A percentile compares a stretch with the other conserved stretches of the same genome.
These are phyloP conservation scores for Brachionus angularis DNA, from an alignment of 1,140 invertebrate genomes.

Conservation along the genomic window DNA sequence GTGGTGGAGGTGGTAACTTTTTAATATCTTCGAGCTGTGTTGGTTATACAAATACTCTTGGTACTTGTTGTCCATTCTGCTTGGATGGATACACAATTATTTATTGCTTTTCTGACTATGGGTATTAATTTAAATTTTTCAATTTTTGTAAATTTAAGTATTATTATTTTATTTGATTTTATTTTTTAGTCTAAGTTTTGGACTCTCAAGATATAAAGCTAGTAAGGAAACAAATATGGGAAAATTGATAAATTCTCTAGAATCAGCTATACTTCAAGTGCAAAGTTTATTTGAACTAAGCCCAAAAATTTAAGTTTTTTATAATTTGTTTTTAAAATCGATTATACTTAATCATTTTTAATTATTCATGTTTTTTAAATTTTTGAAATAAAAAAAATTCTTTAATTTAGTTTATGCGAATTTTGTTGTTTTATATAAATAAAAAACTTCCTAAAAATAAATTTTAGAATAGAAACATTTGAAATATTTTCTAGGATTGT, in stretches of 20 bases:
- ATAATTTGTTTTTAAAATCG: no score
- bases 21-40: conserved; percentile 64
- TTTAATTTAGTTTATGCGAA: no score
- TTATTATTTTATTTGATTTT: not conserved
- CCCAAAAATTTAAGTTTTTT: conserved; percentile 7
- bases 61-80: conserved; percentile 64
- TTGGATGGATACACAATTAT: conserved; percentile 65
- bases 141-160: not conserved
- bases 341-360: no score
- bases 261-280: conserved; percentile 1
- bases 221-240: conserved; percentile 27
- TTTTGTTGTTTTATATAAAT: no score
- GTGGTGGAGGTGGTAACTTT: conserved; percentile 65
- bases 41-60: conserved; percentile 63
- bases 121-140: conserved; percentile 48
- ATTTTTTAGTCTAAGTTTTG: conserved; percentile 18
- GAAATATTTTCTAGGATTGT: no score
- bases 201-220: not conserved
- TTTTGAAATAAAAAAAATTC: no score
- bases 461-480: no score
- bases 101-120: conserved; percentile 60
- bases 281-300: conserved; percentile 1
- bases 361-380: no score
- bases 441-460: no score
- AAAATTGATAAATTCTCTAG: not conserved